Percentiles rank a stretch among this genome's conserved stretches.
Evolutionary conservation across 2,113 vertebrate species (phyloP).

Genomic region (Entomyzon cyanotis): DNA sequence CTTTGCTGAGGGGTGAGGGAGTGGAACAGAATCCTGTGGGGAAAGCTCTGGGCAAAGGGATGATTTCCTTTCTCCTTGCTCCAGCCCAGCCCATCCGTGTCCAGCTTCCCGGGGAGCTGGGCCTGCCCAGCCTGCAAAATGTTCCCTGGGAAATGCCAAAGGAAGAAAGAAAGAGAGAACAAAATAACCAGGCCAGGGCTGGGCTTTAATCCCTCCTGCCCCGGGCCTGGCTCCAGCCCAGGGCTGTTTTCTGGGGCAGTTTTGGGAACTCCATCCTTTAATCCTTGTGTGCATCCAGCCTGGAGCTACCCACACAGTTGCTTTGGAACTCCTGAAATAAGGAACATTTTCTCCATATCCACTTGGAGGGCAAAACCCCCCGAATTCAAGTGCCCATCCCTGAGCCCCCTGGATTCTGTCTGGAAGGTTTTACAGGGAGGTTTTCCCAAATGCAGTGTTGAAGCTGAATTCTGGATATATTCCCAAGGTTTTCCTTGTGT

Average conservation of each 20-base stretch:
- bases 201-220: not conserved
- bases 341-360: not conserved
- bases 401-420: not conserved
- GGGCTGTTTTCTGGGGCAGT: accelerated
- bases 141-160: not conserved
- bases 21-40: accelerated
- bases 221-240: accelerated
- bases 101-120: not conserved
- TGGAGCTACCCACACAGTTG: accelerated
- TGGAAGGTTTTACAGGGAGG: not conserved
- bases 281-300: accelerated
- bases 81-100: not conserved
- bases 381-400: accelerated
- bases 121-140: not conserved
- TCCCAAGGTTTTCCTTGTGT: not conserved
- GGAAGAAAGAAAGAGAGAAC: too few relatives aligned
- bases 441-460: not conserved
- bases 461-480: not conserved
- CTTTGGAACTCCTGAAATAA: not conserved
- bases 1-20: not conserved
- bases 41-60: not conserved
- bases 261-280: not conserved
- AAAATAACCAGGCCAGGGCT: not conserved
- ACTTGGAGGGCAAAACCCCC: too few relatives aligned
- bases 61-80: not conserved